A percentile compares a stretch with the other conserved stretches of the same genome.
phyloP scores from a whole-genome alignment of 92 coral and sea anemone species.

The Paramuricea clavata region DNA sequence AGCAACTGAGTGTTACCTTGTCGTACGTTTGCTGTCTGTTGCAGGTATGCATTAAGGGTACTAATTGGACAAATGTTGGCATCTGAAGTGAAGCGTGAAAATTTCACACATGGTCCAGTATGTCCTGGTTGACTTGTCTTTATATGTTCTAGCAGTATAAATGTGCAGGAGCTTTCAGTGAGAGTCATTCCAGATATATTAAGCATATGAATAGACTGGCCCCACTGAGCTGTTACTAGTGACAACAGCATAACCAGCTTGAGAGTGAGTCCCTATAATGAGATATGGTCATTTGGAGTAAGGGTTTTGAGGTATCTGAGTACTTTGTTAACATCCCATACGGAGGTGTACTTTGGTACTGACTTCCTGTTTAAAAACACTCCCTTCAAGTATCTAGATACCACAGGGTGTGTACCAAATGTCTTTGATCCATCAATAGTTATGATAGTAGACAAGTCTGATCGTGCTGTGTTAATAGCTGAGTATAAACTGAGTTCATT shows the following conservation, averaged over 20 bases:
- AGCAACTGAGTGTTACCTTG: slow-evolving; percentile 1
- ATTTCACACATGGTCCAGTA: slow-evolving; percentile 4
- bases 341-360: slow-evolving; percentile 68
- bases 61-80: slow-evolving; percentile 62
- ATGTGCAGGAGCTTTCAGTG: slow-evolving; percentile 16
- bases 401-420: slow-evolving; percentile 70
- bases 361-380: slow-evolving; percentile 61
- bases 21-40: neutral
- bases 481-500: slow-evolving; percentile 67
- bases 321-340: slow-evolving; percentile 73
- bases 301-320: slow-evolving; percentile 67
- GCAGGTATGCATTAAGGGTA: slow-evolving; percentile 48
- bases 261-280: slow-evolving; percentile 45
- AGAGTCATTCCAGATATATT: slow-evolving; percentile 64
- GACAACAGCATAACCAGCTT: slow-evolving; percentile 54
- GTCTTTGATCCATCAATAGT: slow-evolving; percentile 45
- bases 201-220: slow-evolving; percentile 55
- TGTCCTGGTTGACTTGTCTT: slow-evolving; percentile 51
- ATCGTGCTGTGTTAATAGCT: slow-evolving; percentile 67
- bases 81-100: slow-evolving; percentile 56
- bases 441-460: slow-evolving; percentile 64
- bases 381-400: slow-evolving; percentile 62
- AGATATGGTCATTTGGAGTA: slow-evolving; percentile 53
- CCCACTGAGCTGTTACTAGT: slow-evolving; percentile 50
- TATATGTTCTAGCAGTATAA: slow-evolving; percentile 29